phyloP scores from a whole-genome alignment of 2,797 vertebrate genomes.

The Onychomys arenicola region DNA sequence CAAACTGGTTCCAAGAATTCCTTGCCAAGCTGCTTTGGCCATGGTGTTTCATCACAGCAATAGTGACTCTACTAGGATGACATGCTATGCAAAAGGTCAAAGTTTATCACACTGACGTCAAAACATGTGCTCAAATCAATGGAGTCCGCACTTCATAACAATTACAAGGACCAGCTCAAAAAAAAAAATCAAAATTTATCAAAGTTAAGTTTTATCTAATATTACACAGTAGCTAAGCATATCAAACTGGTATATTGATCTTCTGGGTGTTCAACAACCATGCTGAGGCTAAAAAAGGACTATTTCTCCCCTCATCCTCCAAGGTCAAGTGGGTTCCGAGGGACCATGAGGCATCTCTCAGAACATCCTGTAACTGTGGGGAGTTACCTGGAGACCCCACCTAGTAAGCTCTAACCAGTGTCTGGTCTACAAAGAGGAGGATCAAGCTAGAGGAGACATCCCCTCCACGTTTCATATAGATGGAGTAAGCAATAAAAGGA shows the following conservation, averaged over 20 bases:
- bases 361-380: background rate
- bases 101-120: background rate
- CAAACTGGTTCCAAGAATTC: background rate
- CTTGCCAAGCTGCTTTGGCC: background rate
- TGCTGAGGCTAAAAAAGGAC: too few species aligned
- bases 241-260: background rate
- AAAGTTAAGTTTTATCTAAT: background rate
- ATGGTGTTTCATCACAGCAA: background rate
- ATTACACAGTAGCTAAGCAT: background rate
- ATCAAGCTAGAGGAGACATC: background rate
- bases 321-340: background rate
- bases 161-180: background rate
- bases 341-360: background rate
- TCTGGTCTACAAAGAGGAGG: background rate
- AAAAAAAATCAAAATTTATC: background rate
- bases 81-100: background rate
- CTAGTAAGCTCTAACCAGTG: background rate
- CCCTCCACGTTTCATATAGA: background rate
- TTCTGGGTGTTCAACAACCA: background rate
- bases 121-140: background rate
- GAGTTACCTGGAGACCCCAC: background rate
- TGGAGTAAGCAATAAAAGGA: background rate
- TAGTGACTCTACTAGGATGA: background rate
- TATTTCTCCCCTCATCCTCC: background rate
- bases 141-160: background rate